Conservation (phyloP, 2,797 vertebrate genomes). For the Spheniscus humboldti region DNA sequence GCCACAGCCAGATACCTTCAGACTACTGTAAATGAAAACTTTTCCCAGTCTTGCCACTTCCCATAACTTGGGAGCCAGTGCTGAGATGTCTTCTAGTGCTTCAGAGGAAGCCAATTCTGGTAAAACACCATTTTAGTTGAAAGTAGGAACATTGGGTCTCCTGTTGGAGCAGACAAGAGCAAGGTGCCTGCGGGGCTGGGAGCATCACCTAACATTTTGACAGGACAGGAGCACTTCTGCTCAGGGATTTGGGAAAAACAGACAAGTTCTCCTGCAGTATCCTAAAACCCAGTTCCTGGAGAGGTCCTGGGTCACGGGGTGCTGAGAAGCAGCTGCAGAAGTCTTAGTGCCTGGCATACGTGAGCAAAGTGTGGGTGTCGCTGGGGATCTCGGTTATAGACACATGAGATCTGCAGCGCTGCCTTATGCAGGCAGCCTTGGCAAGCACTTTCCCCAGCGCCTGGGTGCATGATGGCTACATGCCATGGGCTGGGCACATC, state of each 20-base stretch:
- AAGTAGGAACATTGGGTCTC: not conserved
- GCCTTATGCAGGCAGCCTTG: not conserved
- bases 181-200: not conserved
- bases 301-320: not conserved
- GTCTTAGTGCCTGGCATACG: accelerated
- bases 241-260: not conserved
- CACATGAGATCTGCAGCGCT: not conserved
- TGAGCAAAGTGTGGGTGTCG: accelerated
- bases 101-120: not conserved
- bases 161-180: accelerated
- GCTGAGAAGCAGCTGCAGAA: not conserved
- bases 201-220: not conserved
- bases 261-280: not conserved
- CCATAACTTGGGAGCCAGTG: not conserved
- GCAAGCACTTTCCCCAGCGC: not conserved
- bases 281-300: not conserved
- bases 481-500: accelerated
- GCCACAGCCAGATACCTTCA: not conserved
- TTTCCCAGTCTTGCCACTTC: not conserved
- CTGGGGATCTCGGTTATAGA: not conserved
- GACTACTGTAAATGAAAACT: not conserved
- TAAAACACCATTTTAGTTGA: not conserved
- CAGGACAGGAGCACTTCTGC: not conserved
- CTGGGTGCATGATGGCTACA: accelerated
- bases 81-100: not conserved